Conservation (phyloP, 2,888 invertebrate genomes). For the Dinocampus coccinellae region DNA sequence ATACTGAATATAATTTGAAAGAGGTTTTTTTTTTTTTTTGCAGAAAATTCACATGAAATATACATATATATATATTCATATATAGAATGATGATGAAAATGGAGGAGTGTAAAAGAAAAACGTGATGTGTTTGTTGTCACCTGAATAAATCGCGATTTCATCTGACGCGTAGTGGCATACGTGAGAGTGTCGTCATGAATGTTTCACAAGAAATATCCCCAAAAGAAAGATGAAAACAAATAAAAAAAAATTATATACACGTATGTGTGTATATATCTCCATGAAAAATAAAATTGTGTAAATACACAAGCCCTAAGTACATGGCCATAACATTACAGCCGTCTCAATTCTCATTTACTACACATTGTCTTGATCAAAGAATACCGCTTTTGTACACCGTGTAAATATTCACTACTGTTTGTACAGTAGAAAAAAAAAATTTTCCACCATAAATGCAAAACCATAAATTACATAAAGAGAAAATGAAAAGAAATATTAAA, state of each 20-base stretch:
- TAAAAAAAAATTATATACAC: too few relatives aligned
- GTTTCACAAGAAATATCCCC: not conserved
- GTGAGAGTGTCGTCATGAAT: not conserved
- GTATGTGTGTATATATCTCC: too few relatives aligned
- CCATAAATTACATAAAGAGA: too few relatives aligned
- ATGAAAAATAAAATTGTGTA: too few relatives aligned
- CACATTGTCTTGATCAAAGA: not conserved
- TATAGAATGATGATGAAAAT: not conserved
- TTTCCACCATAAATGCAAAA: not conserved
- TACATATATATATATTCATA: too few relatives aligned
- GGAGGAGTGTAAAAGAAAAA: not conserved
- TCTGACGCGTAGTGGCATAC: not conserved
- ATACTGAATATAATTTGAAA: too few relatives aligned
- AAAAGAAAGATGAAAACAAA: too few relatives aligned
- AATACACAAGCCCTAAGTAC: too few relatives aligned
- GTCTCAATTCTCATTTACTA: not conserved
- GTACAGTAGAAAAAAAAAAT: not conserved
- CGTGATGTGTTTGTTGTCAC: not conserved
- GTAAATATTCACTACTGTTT: not conserved
- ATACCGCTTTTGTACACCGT: not conserved
- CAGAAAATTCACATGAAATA: too few relatives aligned
- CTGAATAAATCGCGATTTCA: conserved; percentile 23
- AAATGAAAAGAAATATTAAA: too few relatives aligned
- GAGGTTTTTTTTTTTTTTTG: too few relatives aligned
- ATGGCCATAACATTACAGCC: too few relatives aligned